A percentile compares a stretch with the other conserved stretches of the same genome.
Evolutionary conservation across 1,140 invertebrate species (phyloP).

Genomic region (Neuroterus valhalla): DNA sequence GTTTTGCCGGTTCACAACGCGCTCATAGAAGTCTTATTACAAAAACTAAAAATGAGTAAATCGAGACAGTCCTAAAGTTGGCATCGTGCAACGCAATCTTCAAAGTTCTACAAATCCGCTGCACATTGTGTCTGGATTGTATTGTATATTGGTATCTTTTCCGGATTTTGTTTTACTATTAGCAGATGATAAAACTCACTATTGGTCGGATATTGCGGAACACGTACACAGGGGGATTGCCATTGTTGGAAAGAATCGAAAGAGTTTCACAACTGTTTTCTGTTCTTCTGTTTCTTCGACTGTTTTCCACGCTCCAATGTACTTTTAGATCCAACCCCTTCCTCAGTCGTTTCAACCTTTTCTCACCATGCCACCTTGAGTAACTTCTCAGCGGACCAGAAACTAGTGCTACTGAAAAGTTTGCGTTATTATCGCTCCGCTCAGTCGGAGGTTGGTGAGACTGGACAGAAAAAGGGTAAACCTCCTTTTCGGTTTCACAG

Average conservation of each 20-base stretch:
- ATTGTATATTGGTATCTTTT: background rate
- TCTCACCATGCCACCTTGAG: slow-evolving; percentile 14
- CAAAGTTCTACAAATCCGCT: too few relatives aligned
- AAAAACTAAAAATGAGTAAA: too few relatives aligned
- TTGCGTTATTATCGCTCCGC: slow-evolving; percentile 61
- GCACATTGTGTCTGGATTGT: too few relatives aligned
- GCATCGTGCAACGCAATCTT: too few relatives aligned
- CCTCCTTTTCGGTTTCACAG: slow-evolving; percentile 7
- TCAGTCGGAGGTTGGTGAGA: slow-evolving; percentile 34
- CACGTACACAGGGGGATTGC: slow-evolving; percentile 34
- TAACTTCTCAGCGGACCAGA: slow-evolving; percentile 32
- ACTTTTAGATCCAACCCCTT: slow-evolving; percentile 40
- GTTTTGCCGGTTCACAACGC: too few relatives aligned
- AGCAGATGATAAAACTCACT: slow-evolving; percentile 47
- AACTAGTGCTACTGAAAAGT: slow-evolving; percentile 49
- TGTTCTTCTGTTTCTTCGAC: slow-evolving; percentile 59
- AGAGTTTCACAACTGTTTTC: slow-evolving; percentile 65
- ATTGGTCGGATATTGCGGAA: slow-evolving; percentile 31
- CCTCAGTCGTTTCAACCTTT: background rate
- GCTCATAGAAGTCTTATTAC: too few relatives aligned
- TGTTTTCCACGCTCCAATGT: slow-evolving; percentile 59
- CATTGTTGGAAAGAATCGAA: slow-evolving; percentile 62
- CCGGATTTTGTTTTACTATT: slow-evolving; percentile 50
- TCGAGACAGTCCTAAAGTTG: too few relatives aligned
- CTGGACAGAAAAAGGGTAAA: slow-evolving; percentile 20